These are phyloP conservation scores for Halichoerus grypus DNA, from an alignment of 2,113 vertebrate genomes.

Conservation along the genomic window DNA sequence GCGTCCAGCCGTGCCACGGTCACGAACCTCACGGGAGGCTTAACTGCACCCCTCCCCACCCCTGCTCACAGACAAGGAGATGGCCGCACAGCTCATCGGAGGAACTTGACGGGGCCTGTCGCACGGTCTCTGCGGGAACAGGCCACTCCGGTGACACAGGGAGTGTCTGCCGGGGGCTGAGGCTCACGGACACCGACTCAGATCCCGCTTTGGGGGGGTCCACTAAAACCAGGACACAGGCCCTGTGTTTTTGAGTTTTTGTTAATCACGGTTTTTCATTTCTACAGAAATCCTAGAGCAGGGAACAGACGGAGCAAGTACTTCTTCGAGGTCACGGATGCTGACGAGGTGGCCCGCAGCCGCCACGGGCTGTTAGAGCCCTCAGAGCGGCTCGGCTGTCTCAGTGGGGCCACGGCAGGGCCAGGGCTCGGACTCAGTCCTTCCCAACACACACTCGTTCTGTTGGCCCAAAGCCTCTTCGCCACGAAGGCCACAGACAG, in stretches of 20 bases:
- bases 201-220: fast-evolving
- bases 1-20: neutral
- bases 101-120: neutral
- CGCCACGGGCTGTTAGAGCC: neutral
- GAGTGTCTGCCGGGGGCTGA: too few species aligned
- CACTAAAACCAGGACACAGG: neutral
- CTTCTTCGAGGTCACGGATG: neutral
- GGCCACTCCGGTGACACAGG: neutral
- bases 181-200: too few species aligned
- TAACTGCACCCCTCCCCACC: too few species aligned
- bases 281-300: neutral
- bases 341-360: fast-evolving
- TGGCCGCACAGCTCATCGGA: neutral
- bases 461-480: neutral
- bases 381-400: fast-evolving
- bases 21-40: neutral
- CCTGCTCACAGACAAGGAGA: too few species aligned
- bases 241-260: fast-evolving
- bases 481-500: fast-evolving
- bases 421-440: fast-evolving
- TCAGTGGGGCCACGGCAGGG: fast-evolving
- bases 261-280: fast-evolving
- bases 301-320: neutral
- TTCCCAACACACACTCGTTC: neutral
- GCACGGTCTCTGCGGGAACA: neutral